Base-by-base conservation (phyloP, 2,797 vertebrate genomes). In the Chaetophractus vellerosus region DNA sequence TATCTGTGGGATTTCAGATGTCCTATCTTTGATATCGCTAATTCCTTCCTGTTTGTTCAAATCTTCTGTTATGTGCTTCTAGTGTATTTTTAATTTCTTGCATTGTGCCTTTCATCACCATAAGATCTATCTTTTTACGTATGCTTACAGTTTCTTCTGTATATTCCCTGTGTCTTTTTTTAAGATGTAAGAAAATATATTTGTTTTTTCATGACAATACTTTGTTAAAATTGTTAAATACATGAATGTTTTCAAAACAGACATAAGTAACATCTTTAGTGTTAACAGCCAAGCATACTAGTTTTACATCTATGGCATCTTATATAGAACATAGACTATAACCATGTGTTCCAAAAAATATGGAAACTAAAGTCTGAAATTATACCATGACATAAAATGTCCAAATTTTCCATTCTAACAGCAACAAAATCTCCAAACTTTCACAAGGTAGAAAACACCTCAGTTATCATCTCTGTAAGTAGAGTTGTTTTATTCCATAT, bases 111-210 rank as follows among this genome's bases (percentile, higher is more conserved):
- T 45, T 45, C 45, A 45, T 45, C 45, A 45, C 10, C 45, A 45
- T 45, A 45, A 45, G 45, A 45, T 45, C 45, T 45, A 45, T 45
- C 5, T 45, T 45, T 45, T 45, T 45, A 45, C 9, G 45, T 45
- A 10, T 45, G 45, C 45, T 45, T 45, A 45, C 10, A 45, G 8
- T 45, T 45, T 45, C 45, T 45, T 45, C 45, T 45, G 45, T 45
- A 45, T 45, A 10, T 45, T 45, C 45, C 45, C 45, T 10, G 45
- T 45, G 1, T 45, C 8, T 9, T 45, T 45, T 45, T 45, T 45
- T 97, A 89, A 88, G 96, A 96, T 97, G 97, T 98, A 98, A 98
- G 98, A 99, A 99, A 98, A 98, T 99, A 99, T 99, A 45, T 45
- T 10, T 45, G 31, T 98, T 97, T 97, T 98, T 97, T 92, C 98